These are phyloP conservation scores for Hydropsyche betteni DNA, from an alignment of 2,888 invertebrate species.

Conservation along the genomic window DNA sequence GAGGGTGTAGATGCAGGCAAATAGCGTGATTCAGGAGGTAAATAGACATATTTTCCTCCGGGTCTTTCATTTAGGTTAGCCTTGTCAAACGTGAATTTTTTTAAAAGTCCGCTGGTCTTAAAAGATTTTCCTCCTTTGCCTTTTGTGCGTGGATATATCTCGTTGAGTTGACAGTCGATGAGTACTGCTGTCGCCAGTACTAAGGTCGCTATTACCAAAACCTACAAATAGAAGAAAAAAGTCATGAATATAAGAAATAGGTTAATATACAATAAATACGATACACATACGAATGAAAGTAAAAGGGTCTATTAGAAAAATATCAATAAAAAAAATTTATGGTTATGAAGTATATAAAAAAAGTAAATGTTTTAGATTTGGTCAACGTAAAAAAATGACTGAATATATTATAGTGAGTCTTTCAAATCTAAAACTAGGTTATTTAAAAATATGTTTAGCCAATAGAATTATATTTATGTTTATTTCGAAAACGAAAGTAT, in stretches of 20 bases:
- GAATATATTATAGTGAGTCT: no score
- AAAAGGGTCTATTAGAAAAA: no score
- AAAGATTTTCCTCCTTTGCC: neutral
- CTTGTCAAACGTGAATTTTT: constrained; percentile 37
- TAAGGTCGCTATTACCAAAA: neutral
- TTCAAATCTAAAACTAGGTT: no score
- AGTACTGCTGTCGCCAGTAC: constrained; percentile 41
- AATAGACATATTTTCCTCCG: constrained; percentile 38
- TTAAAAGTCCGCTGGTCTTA: constrained; percentile 1
- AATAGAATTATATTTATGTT: no score
- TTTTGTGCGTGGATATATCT: constrained; percentile 19
- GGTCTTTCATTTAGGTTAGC: constrained; percentile 31
- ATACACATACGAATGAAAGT: no score
- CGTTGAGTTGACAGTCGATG: constrained; percentile 37
- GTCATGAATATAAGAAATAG: neutral
- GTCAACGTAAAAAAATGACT: no score
- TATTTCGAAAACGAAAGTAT: neutral
- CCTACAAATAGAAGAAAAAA: constrained; percentile 24
- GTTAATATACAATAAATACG: no score
- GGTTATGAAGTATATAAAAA: no score
- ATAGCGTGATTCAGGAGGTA: constrained; percentile 36
- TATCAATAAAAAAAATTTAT: no score
- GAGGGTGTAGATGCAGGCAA: constrained; percentile 23
- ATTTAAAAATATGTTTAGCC: no score
- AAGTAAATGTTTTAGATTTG: no score